Percentiles rank a stretch among this genome's conserved stretches.
phyloP scores from a whole-genome alignment of 2,113 vertebrate species.

The Scatophagus argus region DNA sequence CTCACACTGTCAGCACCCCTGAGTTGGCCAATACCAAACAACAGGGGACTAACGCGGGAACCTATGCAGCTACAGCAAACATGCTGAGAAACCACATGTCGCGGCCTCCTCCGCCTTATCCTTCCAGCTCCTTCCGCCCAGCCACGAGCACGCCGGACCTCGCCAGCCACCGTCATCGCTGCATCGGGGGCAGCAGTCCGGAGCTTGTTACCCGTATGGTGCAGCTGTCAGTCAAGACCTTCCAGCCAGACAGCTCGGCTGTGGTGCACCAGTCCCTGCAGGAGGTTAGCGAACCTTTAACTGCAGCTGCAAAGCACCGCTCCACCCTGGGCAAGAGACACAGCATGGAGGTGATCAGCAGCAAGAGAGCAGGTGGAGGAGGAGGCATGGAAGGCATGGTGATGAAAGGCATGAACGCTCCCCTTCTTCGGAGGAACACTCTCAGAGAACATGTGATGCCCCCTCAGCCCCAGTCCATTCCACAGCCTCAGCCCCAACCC shows the following conservation, averaged over 20 bases:
- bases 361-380: conserved; percentile 88
- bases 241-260: conserved; percentile 94
- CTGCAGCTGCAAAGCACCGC: conserved; percentile 86
- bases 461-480: conserved; percentile 65
- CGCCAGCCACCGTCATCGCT: conserved; percentile 93
- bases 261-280: conserved; percentile 95
- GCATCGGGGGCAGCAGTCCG: conserved; percentile 92
- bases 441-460: conserved; percentile 89
- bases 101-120: conserved; percentile 92
- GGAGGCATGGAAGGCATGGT: conserved; percentile 88
- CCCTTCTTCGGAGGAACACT: conserved; percentile 89
- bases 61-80: conserved; percentile 84
- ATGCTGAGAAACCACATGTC: conserved; percentile 91
- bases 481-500: conserved; percentile 62
- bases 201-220: conserved; percentile 96
- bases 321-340: conserved; percentile 89
- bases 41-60: conserved; percentile 83
- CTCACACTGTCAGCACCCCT: conserved; percentile 96
- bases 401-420: conserved; percentile 87
- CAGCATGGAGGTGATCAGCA: conserved; percentile 94
- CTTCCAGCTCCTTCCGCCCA: conserved; percentile 88
- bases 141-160: conserved; percentile 97
- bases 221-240: conserved; percentile 96
- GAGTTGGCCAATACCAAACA: conserved; percentile 93
- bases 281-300: conserved; percentile 93